Conservation (phyloP, 2,888 invertebrate species). For the Morinoia aosen region DNA sequence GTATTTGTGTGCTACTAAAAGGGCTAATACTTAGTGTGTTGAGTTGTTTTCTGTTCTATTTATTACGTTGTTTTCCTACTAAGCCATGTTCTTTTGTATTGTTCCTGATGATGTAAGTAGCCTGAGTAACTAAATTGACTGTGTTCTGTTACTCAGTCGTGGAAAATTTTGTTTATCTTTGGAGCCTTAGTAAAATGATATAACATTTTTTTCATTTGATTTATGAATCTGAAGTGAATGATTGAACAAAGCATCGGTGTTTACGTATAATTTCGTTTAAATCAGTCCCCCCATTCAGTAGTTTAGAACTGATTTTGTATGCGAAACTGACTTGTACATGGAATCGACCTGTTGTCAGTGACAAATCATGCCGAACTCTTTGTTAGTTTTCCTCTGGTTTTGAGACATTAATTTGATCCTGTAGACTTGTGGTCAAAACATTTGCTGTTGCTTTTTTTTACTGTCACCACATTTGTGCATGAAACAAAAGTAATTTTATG, state of each 20-base stretch:
- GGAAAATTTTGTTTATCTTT: neutral
- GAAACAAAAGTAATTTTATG: neutral
- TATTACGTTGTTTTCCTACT: neutral
- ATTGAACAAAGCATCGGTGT: neutral
- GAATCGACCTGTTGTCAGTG: neutral
- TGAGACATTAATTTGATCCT: neutral
- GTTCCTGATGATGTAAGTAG: neutral
- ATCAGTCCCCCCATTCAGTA: neutral
- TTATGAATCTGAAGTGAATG: neutral
- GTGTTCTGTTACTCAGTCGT: neutral
- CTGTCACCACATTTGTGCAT: neutral
- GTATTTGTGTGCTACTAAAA: neutral
- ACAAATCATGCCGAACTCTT: neutral
- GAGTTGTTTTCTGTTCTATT: neutral
- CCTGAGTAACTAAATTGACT: neutral
- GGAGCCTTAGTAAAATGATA: neutral
- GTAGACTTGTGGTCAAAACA: neutral
- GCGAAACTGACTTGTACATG: neutral
- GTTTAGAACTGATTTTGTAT: neutral
- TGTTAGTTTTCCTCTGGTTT: neutral
- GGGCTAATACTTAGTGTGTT: neutral
- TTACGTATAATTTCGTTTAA: neutral
- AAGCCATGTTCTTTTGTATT: neutral
- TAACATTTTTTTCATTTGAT: neutral
- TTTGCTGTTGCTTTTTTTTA: neutral